Base-by-base conservation (phyloP, 2,797 vertebrate genomes). In the Sparus aurata region DNA sequence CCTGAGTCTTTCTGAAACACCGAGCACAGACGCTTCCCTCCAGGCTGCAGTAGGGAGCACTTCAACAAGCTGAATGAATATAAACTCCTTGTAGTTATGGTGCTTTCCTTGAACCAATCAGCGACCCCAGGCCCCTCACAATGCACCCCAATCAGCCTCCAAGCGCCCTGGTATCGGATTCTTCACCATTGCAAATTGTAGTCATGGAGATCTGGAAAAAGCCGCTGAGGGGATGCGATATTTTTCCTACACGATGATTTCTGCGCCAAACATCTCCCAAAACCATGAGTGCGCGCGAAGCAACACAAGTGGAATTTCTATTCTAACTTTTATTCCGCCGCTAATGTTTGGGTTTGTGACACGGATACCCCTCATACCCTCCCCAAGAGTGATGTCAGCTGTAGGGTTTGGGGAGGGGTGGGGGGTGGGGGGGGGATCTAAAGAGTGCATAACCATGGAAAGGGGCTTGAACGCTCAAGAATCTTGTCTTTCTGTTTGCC, bases 401-500 rank as follows among this genome's bases (percentile, higher is more conserved):
- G 96, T 95, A 94, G 96, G 95, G 92, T 92, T 92, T 96, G 93
- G 94, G 83, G 82, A 81, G 77, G 34, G 34, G 34, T 1, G 73
- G 27, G 27, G 30, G 27, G 27, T 30, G 27, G 0, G 27, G 91
- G 91, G 86, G 91, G 71, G 87, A 92, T 95, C 95, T 95, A 95
- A 97, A 96, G 96, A 97, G 97, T 96, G 95, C 93, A 99, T 99
- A 99, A 97, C 98, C 98, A 99, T 99, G 98, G 98, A 97, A 97
- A 98, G 97, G 95, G 97, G 96, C 97, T 95, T 97, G 97, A 96
- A 96, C 96, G 95, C 98, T 98, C 95, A 98, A 98, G 98, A 99
- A 99, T 99, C 98, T 99, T 99, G 98, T 99, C 98, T 99, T 98
- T 99, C 98, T 99, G 97, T 99, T 99, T 99, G 97, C 97, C 97